Evolutionary conservation across 2,113 vertebrate species (phyloP), one percentile per base, ranked within the genome.

Genomic region (Panurus biarmicus): DNA sequence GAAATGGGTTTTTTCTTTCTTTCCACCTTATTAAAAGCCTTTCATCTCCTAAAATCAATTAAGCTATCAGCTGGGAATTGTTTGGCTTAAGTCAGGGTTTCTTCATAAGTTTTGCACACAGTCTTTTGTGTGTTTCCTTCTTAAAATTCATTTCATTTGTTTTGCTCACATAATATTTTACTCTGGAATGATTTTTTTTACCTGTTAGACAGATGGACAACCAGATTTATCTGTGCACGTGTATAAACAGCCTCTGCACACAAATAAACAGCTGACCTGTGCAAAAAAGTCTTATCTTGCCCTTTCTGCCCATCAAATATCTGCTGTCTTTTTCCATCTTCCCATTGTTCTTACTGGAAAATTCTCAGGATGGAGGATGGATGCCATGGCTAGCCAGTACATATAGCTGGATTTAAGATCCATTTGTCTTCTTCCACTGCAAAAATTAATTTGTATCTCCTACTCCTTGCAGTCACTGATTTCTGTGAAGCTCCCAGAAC

Each of bases 21-120:
- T 91, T 96, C 51, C 62, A 93, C 62, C 87, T 85, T 93, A 95
- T 90, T 93, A 94, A 90, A 94, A 93, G 72, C 33, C 47, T 94
- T 95, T 94, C 58, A 87, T 95, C 66, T 94, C 58, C 47, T 73
- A 85, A 95, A 95, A 96, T 96, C 95, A 92, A 95, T 95, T 82
- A 87, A 83, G 62, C 70, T 79, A 76, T 76, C 87, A 91, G 35
- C 78, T 90, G 87, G 92, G 90, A 96, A 88, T 91, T 80, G 40
- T 94, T 95, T 93, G 71, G 51, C 67, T 95, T 90, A 93, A 94
- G 38, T 85, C 58, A 47, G 58, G 50, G 18, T 28, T 83, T 85
- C 60, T 85, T 62, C 61, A 4, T 54, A 91, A 72, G 35, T 90
- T 91, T 94, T 93, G 54, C 82, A 83, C 35, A 42, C 7, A 72